These are phyloP conservation scores for Seira musarum DNA, from an alignment of 2,888 invertebrate genomes.

Conservation along the genomic window DNA sequence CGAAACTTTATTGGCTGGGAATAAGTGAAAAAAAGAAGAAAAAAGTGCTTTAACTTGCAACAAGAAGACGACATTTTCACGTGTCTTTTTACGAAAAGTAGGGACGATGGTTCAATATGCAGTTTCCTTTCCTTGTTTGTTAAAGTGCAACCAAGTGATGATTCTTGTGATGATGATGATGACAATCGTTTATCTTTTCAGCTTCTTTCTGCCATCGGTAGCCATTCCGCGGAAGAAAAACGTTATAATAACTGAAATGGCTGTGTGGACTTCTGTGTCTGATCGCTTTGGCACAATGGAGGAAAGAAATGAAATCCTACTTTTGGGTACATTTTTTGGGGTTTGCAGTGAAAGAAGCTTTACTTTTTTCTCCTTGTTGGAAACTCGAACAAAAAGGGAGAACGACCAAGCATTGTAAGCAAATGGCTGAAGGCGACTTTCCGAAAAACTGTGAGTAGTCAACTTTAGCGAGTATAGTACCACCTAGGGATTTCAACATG, in stretches of 20 bases:
- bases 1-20: constrained; percentile 41
- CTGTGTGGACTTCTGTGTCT: too few relatives aligned
- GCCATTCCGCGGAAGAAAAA: constrained; percentile 31
- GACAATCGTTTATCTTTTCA: neutral
- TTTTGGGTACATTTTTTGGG: constrained; percentile 1
- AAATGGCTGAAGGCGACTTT: constrained; percentile 7
- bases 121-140: constrained; percentile 36
- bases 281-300: neutral
- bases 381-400: too few relatives aligned
- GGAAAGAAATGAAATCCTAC: constrained; percentile 19
- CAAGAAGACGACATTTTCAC: constrained; percentile 22
- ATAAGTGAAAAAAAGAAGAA: constrained; percentile 20
- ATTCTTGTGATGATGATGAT: constrained; percentile 22
- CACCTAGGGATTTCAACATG: constrained; percentile 32
- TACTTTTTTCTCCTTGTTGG: too few relatives aligned
- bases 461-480: too few relatives aligned
- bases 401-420: too few relatives aligned
- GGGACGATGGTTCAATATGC: constrained; percentile 26
- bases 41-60: too few relatives aligned
- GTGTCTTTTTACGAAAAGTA: constrained; percentile 8
- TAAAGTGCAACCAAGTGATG: constrained; percentile 46
- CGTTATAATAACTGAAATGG: constrained; percentile 32
- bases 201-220: constrained; percentile 1
- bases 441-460: neutral
- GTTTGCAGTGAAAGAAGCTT: neutral